Percentiles rank a stretch among this genome's conserved stretches.
phyloP scores from a whole-genome alignment of 2,888 invertebrate genomes.

The Malacosoma neustria region DNA sequence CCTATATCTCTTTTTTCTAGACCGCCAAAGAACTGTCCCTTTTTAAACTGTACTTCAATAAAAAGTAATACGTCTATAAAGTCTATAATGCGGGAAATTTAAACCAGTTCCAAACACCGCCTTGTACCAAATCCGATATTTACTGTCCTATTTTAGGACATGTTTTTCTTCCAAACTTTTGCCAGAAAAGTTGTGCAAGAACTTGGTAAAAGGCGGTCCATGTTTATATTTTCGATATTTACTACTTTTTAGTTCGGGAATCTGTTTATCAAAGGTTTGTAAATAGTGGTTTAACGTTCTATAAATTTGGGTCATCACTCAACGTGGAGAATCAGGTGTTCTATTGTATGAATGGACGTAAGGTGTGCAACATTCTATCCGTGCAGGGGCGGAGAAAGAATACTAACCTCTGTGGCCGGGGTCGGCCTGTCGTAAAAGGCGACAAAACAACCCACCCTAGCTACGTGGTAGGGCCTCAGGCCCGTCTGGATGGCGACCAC shows the following conservation, averaged over 20 bases:
- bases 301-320: constrained; percentile 1
- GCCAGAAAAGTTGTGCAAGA: constrained; percentile 13
- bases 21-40: too few relatives aligned
- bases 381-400: too few relatives aligned
- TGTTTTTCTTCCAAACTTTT: constrained; percentile 14
- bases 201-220: constrained; percentile 4
- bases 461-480: too few relatives aligned
- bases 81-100: constrained; percentile 29
- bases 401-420: too few relatives aligned
- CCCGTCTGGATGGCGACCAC: too few relatives aligned
- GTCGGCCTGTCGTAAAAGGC: too few relatives aligned
- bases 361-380: too few relatives aligned
- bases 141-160: constrained; percentile 33
- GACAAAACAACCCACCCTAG: too few relatives aligned
- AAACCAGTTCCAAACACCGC: constrained; percentile 41
- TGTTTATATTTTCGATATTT: constrained; percentile 6
- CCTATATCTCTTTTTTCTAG: too few relatives aligned
- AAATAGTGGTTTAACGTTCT: constrained; percentile 1
- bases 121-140: constrained; percentile 31
- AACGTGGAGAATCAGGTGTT: background rate
- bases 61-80: too few relatives aligned
- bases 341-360: too few relatives aligned
- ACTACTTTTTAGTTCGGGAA: constrained; percentile 6
- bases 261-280: background rate
- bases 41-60: too few relatives aligned